These are phyloP conservation scores for Vombatus ursinus DNA, from an alignment of 2,113 vertebrate genomes.

Conservation along the genomic window DNA sequence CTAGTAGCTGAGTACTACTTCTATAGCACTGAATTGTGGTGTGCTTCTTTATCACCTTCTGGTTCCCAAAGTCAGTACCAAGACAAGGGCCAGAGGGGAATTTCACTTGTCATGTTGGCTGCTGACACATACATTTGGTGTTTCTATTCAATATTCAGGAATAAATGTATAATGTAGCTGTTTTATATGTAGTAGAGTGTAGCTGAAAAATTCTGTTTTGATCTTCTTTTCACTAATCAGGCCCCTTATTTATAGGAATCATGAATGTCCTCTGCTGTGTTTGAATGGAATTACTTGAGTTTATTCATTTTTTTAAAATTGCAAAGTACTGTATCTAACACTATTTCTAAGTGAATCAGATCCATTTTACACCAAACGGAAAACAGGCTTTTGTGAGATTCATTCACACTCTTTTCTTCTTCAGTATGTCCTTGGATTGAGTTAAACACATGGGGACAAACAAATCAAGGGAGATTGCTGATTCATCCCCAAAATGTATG, in stretches of 20 bases:
- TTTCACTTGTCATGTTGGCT: neutral
- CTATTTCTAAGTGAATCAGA: slow-evolving; percentile 40
- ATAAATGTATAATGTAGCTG: neutral
- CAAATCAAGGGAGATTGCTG: neutral
- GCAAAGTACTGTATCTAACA: slow-evolving; percentile 17
- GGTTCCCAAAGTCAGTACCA: neutral
- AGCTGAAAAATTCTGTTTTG: slow-evolving; percentile 11
- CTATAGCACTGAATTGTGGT: neutral
- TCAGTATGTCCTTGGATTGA: slow-evolving; percentile 19
- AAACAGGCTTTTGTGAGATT: slow-evolving; percentile 20
- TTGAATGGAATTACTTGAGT: slow-evolving; percentile 37
- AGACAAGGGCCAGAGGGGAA: neutral
- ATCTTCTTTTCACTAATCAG: slow-evolving; percentile 21
- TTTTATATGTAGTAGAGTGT: neutral
- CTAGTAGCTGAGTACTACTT: neutral
- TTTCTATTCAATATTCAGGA: neutral
- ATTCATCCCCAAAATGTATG: slow-evolving; percentile 22
- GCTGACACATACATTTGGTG: neutral
- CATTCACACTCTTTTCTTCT: slow-evolving; percentile 35
- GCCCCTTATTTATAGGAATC: neutral
- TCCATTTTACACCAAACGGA: neutral
- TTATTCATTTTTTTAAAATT: slow-evolving; percentile 11
- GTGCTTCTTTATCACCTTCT: neutral
- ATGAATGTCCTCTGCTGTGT: neutral
- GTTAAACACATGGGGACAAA: slow-evolving; percentile 36